A percentile compares a stretch with the other conserved stretches of the same genome.
Conservation (phyloP, 2,797 vertebrate species). For the Amblyopsis hoosieri region DNA sequence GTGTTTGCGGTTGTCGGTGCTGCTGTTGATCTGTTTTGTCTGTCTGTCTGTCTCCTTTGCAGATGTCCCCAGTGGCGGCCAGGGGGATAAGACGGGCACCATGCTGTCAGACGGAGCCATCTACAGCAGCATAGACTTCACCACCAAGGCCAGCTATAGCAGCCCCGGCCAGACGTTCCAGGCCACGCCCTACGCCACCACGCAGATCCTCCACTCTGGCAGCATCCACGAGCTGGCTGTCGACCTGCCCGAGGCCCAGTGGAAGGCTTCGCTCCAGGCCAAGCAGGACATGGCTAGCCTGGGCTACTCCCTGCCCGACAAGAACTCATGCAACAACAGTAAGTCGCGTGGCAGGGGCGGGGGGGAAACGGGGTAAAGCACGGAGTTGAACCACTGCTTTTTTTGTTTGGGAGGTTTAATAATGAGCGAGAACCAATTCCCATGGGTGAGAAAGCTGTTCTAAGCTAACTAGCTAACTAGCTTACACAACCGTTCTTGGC, state of each 20-base stretch:
- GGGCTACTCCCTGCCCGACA: conserved; percentile 94
- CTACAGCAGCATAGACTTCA: conserved; percentile 99
- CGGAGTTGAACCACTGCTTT: no score
- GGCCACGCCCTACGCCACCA: conserved; percentile 96
- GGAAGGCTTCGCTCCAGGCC: conserved; percentile 94
- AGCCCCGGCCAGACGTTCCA: conserved; percentile 93
- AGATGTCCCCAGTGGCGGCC: conserved; percentile 88
- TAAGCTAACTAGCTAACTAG: no score
- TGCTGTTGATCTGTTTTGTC: not conserved
- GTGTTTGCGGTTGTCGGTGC: not conserved
- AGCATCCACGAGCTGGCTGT: conserved; percentile 98
- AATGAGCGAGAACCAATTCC: no score
- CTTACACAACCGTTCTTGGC: not conserved
- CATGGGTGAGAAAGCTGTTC: no score
- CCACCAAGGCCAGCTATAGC: conserved; percentile 93
- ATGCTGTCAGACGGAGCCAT: conserved; percentile 99
- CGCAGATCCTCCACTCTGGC: conserved; percentile 95
- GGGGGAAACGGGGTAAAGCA: not conserved
- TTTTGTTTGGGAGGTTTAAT: no score
- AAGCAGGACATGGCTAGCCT: conserved; percentile 95
- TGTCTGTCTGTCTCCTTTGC: conserved; percentile 50
- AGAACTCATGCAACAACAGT: conserved; percentile 98
- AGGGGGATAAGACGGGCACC: conserved; percentile 93
- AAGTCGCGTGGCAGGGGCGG: conserved; percentile 57
- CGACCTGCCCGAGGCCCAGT: conserved; percentile 93